Conservation (phyloP, 2,888 invertebrate species). For the Drosophila fulvimacula region DNA sequence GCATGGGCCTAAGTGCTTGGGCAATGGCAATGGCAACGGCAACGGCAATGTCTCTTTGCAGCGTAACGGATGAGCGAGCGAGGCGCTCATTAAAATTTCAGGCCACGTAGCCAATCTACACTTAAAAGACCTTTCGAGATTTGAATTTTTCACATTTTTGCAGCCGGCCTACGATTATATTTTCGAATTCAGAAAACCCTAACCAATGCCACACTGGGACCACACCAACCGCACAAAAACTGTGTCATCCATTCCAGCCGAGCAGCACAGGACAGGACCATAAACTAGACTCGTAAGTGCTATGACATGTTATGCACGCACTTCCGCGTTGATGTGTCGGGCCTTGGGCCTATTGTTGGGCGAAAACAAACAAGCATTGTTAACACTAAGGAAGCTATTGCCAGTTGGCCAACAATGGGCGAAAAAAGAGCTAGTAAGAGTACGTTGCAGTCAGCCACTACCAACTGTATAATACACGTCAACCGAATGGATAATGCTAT, state of each 20-base stretch:
- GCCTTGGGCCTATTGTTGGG: conserved; percentile 41
- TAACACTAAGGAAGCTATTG: conserved; percentile 66
- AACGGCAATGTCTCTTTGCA: conserved; percentile 36
- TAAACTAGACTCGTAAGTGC: conserved; percentile 58
- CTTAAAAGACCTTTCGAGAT: conserved; percentile 75
- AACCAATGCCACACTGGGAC: conserved; percentile 22
- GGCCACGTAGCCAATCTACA: conserved; percentile 74
- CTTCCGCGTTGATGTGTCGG: conserved; percentile 39
- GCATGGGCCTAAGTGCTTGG: conserved; percentile 59
- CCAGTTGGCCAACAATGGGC: conserved; percentile 36
- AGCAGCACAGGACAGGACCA: conserved; percentile 1
- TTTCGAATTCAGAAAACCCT: conserved; percentile 12
- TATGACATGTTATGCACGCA: conserved; percentile 67
- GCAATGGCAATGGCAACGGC: conserved; percentile 36
- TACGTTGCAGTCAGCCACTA: background rate
- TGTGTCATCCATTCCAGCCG: conserved; percentile 23
- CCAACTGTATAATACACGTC: background rate
- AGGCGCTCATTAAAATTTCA: conserved; percentile 75
- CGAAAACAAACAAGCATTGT: conserved; percentile 70
- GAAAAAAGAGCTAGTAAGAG: background rate
- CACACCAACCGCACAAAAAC: conserved; percentile 8
- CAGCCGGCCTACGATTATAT: conserved; percentile 48
- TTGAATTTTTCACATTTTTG: conserved; percentile 75
- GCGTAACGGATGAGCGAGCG: conserved; percentile 25
- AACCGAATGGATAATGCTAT: background rate